These are phyloP conservation scores for Hemibagrus wyckioides DNA, from an alignment of 2,113 vertebrate genomes.

Conservation along the genomic window DNA sequence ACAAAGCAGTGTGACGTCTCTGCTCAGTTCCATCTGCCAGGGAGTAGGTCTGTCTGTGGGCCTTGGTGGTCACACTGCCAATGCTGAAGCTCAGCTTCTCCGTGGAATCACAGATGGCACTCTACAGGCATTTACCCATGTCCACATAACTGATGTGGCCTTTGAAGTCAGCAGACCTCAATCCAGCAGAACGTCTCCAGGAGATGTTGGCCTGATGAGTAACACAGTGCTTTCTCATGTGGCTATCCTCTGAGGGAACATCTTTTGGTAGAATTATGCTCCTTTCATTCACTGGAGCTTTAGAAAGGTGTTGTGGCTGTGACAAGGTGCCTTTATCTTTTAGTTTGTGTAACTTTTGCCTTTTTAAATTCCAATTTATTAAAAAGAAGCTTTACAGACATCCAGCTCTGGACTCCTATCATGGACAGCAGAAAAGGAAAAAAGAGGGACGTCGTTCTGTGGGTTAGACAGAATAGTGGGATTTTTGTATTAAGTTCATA, in stretches of 20 bases:
- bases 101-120: slow-evolving; percentile 35
- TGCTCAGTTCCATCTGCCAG: slow-evolving; percentile 43
- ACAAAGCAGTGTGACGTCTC: slow-evolving; percentile 33
- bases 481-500: not conserved
- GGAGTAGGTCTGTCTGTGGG: slow-evolving; percentile 29
- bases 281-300: not conserved
- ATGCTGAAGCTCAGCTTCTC: slow-evolving; percentile 8
- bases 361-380: not conserved
- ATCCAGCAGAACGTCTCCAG: not conserved
- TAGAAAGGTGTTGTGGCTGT: not conserved
- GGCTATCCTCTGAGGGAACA: not conserved
- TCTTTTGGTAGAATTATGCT: not conserved
- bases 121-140: slow-evolving; percentile 18
- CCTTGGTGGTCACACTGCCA: slow-evolving; percentile 11
- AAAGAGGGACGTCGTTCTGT: not conserved
- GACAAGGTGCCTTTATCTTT: not conserved
- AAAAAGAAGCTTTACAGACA: not conserved
- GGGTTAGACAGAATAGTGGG: not conserved
- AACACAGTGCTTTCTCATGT: not conserved
- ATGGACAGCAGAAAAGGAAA: not conserved
- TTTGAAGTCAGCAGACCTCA: not conserved
- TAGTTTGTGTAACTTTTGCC: not conserved
- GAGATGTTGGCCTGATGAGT: not conserved
- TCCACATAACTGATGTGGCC: not conserved
- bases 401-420: not conserved